Evolutionary conservation across 2,888 invertebrate genomes (phyloP).

Genomic region (Tillus elongatus): DNA sequence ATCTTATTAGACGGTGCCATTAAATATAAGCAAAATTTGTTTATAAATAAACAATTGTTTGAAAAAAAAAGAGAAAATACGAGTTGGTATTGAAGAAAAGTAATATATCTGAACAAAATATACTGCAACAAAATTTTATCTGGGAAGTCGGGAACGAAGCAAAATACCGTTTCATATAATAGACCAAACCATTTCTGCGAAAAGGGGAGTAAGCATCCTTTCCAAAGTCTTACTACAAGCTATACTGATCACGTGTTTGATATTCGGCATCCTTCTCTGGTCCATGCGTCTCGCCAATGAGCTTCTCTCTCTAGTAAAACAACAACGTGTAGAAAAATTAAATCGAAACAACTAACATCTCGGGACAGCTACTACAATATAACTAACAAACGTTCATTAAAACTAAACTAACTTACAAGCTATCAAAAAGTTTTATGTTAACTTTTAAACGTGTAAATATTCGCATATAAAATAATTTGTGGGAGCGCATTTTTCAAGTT

Average conservation of each 20-base stretch:
- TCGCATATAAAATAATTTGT: too few relatives aligned
- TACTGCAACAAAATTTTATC: slow-evolving; percentile 30
- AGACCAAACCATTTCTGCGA: slow-evolving; percentile 39
- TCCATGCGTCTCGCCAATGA: slow-evolving; percentile 16
- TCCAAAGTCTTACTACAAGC: slow-evolving; percentile 32
- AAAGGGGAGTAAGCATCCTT: slow-evolving; percentile 38
- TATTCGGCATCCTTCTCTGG: slow-evolving; percentile 20
- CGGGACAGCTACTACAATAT: not conserved
- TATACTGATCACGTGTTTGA: slow-evolving; percentile 31
- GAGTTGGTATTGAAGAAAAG: too few relatives aligned
- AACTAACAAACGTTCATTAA: slow-evolving; percentile 8
- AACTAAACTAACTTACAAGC: too few relatives aligned
- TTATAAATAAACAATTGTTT: too few relatives aligned
- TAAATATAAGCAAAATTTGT: too few relatives aligned
- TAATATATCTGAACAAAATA: not conserved
- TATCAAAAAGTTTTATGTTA: too few relatives aligned
- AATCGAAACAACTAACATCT: slow-evolving; percentile 4
- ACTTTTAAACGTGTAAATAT: too few relatives aligned
- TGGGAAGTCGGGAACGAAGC: slow-evolving; percentile 25
- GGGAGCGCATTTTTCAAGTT: too few relatives aligned
- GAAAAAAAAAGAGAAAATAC: too few relatives aligned
- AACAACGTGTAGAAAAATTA: slow-evolving; percentile 25
- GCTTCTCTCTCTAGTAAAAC: slow-evolving; percentile 23
- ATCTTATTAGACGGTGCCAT: too few relatives aligned
- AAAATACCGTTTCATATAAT: slow-evolving; percentile 39